These are phyloP conservation scores for Drosophila insularis DNA, from an alignment of 1,140 invertebrate genomes.

Conservation along the genomic window DNA sequence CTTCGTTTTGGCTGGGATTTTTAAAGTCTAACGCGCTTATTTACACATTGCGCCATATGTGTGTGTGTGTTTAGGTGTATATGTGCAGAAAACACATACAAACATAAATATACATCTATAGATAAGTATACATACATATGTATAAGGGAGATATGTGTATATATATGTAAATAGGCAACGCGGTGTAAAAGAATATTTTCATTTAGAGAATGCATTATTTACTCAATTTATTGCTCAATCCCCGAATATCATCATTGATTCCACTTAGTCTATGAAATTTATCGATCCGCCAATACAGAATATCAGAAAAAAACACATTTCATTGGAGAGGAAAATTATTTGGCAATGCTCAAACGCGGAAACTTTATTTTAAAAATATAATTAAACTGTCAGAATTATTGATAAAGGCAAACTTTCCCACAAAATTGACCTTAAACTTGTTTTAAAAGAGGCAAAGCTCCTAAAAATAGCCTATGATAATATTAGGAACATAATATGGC, in stretches of 20 bases:
- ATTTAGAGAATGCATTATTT: conserved; percentile 2
- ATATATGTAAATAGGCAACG: background rate
- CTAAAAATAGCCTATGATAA: background rate
- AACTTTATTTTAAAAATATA: too few species aligned
- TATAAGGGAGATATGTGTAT: conserved; percentile 11
- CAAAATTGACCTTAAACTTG: background rate
- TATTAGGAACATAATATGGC: background rate
- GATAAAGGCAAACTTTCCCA: background rate
- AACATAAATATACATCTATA: too few species aligned
- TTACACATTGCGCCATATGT: conserved; percentile 62
- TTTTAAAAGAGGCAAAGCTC: background rate
- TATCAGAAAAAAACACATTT: too few species aligned
- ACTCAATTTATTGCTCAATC: conserved; percentile 5
- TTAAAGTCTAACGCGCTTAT: conserved; percentile 69
- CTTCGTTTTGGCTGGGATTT: conserved; percentile 50
- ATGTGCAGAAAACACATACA: conserved; percentile 10
- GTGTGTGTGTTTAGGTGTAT: conserved; percentile 19
- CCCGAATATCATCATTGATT: background rate
- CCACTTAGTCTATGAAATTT: conserved; percentile 5
- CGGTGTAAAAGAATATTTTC: conserved; percentile 8
- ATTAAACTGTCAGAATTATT: too few species aligned
- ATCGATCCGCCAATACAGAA: background rate
- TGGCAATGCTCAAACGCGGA: too few species aligned
- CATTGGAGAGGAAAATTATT: too few species aligned
- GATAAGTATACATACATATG: conserved; percentile 23